Evolutionary conservation across 2,888 invertebrate genomes (phyloP).

Genomic region (Lepas anatifera): DNA sequence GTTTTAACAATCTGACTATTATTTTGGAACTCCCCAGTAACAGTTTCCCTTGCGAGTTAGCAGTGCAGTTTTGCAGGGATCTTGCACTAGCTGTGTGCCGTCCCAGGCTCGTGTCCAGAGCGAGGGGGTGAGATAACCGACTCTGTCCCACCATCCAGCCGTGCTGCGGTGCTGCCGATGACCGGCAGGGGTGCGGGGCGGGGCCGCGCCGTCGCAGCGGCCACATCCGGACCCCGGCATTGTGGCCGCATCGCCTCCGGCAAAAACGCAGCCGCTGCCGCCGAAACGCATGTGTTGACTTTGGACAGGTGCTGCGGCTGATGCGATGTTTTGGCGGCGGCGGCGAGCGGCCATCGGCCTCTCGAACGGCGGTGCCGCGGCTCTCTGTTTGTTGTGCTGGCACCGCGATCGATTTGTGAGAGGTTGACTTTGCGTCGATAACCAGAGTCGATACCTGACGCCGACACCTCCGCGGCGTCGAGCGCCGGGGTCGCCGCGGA

Average conservation of each 20-base stretch:
- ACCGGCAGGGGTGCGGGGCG: not conserved
- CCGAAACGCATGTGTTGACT: not conserved
- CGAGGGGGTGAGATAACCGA: too few species aligned
- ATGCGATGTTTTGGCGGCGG: too few species aligned
- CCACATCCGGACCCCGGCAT: not conserved
- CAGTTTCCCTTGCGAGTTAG: too few species aligned
- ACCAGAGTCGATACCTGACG: too few species aligned
- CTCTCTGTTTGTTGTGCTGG: not conserved
- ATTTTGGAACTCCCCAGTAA: too few species aligned
- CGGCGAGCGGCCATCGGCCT: not conserved
- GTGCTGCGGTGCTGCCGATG: not conserved
- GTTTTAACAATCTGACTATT: too few species aligned
- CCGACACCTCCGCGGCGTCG: not conserved
- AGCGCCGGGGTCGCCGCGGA: not conserved
- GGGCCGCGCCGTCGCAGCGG: not conserved
- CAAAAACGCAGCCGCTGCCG: not conserved
- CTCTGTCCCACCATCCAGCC: too few species aligned
- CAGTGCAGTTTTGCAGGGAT: too few species aligned
- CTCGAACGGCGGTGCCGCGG: not conserved
- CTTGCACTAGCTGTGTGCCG: too few species aligned
- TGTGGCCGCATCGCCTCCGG: not conserved
- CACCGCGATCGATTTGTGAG: not conserved
- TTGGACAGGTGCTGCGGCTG: too few species aligned
- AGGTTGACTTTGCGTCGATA: not conserved
- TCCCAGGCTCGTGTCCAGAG: too few species aligned